Evolutionary conservation across 1,140 invertebrate genomes (phyloP).

Genomic region (Drosophila pruinosa): DNA sequence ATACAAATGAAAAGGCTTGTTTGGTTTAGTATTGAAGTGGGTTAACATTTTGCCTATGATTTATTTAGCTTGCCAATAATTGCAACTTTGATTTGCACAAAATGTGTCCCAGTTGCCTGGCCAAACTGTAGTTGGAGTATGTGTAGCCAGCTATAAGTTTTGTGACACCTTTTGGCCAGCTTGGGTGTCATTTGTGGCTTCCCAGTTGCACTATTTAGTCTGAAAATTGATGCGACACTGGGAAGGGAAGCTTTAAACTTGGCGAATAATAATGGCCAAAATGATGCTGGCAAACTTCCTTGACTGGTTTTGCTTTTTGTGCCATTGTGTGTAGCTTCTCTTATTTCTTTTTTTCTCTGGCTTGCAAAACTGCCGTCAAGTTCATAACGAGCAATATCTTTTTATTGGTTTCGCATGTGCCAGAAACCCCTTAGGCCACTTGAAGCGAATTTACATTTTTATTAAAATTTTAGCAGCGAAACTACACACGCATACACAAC

Average conservation of each 20-base stretch:
- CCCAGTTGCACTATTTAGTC: constrained; percentile 12
- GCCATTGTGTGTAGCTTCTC: background rate
- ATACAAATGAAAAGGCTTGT: background rate
- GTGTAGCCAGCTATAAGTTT: background rate
- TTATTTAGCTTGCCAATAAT: too few relatives aligned
- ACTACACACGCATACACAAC: constrained; percentile 27
- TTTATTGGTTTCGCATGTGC: constrained; percentile 70
- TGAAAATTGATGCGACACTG: constrained; percentile 53
- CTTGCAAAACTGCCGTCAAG: constrained; percentile 62
- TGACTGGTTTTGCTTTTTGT: constrained; percentile 1
- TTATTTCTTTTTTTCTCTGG: background rate
- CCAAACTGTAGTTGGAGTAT: too few relatives aligned
- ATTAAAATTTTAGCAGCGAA: constrained; percentile 63
- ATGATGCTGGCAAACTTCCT: constrained; percentile 39
- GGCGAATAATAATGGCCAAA: constrained; percentile 47
- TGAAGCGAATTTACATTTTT: constrained; percentile 72
- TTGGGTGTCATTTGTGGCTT: background rate
- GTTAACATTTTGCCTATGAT: too few relatives aligned
- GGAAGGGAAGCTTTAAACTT: constrained; percentile 47
- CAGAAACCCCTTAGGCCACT: constrained; percentile 64
- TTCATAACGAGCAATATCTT: constrained; percentile 75
- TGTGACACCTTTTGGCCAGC: constrained; percentile 1
- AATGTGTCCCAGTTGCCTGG: too few relatives aligned
- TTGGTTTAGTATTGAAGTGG: too few relatives aligned
- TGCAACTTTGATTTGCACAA: too few relatives aligned